A percentile compares a stretch with the other conserved stretches of the same genome.
phyloP scores from a whole-genome alignment of 2,797 vertebrate genomes.

The Crenichthys baileyi region DNA sequence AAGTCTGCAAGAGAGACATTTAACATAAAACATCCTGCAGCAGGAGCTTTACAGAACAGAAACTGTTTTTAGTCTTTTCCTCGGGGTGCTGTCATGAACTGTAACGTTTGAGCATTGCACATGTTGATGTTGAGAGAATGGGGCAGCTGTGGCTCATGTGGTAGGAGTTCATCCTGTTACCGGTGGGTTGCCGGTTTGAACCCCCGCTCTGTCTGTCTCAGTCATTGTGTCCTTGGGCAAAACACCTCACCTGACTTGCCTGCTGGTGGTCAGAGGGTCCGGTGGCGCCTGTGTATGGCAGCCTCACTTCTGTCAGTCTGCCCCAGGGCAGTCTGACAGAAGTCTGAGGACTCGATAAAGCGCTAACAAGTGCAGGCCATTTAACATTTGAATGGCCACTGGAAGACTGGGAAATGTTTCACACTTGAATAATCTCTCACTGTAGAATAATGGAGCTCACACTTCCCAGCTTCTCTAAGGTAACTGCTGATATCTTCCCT shows the following conservation, averaged over 20 bases:
- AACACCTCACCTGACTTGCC: too few species aligned
- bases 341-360: too few species aligned
- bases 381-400: not conserved
- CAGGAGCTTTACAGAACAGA: not conserved
- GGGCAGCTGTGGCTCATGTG: too few species aligned
- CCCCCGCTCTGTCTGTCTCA: too few species aligned
- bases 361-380: too few species aligned
- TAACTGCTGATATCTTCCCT: not conserved
- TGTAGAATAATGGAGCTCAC: not conserved
- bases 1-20: slow-evolving; percentile 76
- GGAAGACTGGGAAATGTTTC: not conserved
- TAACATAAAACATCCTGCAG: not conserved
- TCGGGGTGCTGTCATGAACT: not conserved
- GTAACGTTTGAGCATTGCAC: not conserved
- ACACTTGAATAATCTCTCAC: not conserved
- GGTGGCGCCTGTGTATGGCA: too few species aligned
- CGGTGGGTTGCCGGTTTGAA: too few species aligned
- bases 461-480: not conserved
- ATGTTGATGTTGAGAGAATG: not conserved
- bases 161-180: too few species aligned
- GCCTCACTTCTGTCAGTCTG: too few species aligned
- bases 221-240: too few species aligned
- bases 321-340: too few species aligned
- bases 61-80: not conserved
- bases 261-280: too few species aligned